These are phyloP conservation scores for Acrocera orbiculus DNA, from an alignment of 2,888 invertebrate genomes.

Conservation along the genomic window DNA sequence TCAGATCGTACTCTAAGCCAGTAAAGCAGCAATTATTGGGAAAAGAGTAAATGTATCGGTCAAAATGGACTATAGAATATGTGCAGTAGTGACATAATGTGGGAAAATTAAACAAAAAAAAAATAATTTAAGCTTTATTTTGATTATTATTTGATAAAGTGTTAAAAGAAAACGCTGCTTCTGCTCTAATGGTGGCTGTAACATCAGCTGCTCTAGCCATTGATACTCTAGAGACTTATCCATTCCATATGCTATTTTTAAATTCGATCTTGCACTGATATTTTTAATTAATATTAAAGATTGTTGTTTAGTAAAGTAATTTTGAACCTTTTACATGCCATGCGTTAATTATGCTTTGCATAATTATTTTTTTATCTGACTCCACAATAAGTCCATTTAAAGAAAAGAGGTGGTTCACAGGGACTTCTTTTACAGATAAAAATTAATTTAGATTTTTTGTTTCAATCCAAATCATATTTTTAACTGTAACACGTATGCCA, in stretches of 20 bases:
- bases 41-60: too few relatives aligned
- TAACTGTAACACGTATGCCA: constrained; percentile 33
- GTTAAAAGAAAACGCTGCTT: constrained; percentile 35
- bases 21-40: too few relatives aligned
- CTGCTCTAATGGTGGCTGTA: constrained; percentile 35
- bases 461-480: constrained; percentile 38
- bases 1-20: too few relatives aligned
- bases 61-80: too few relatives aligned
- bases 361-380: constrained; percentile 33
- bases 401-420: constrained; percentile 38
- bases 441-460: constrained; percentile 38
- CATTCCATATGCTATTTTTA: constrained; percentile 17
- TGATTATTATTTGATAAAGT: too few relatives aligned
- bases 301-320: background rate
- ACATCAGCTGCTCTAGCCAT: constrained; percentile 47
- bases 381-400: constrained; percentile 38
- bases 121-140: too few relatives aligned
- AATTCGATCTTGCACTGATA: constrained; percentile 26
- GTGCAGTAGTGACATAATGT: too few relatives aligned
- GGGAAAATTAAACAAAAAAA: too few relatives aligned
- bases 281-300: too few relatives aligned
- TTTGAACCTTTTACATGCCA: constrained; percentile 37
- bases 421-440: constrained; percentile 25
- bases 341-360: constrained; percentile 39
- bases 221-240: constrained; percentile 33